These are phyloP conservation scores for Folsomia manolachei DNA, from an alignment of 2,888 invertebrate genomes.

Conservation along the genomic window DNA sequence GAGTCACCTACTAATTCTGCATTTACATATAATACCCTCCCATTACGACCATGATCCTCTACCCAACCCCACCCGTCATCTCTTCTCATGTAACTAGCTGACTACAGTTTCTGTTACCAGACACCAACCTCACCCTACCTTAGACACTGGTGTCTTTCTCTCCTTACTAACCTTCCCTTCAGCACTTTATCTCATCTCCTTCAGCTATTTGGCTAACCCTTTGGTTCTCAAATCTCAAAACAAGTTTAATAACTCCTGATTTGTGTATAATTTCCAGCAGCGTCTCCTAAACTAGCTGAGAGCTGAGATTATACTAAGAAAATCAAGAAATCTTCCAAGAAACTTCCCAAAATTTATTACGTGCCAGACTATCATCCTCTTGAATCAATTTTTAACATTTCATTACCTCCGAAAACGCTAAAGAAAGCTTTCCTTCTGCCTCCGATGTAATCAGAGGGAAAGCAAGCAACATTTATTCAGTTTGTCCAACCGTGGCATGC, in stretches of 20 bases:
- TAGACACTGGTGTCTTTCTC: neutral
- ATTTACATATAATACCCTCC: conserved; percentile 12
- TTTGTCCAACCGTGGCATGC: neutral
- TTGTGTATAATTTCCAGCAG: neutral
- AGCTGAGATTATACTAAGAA: neutral
- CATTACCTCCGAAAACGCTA: conserved; percentile 15
- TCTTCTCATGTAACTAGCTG: conserved; percentile 6
- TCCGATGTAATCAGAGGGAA: neutral
- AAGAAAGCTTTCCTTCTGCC: neutral
- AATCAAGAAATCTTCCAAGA: neutral
- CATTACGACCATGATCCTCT: conserved; percentile 20
- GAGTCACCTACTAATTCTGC: conserved; percentile 8
- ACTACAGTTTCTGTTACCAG: neutral
- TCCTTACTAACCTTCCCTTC: neutral
- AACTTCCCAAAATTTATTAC: neutral
- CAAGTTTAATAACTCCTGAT: neutral
- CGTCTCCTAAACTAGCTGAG: neutral
- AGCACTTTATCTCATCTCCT: neutral
- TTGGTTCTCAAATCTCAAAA: neutral
- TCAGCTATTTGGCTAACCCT: too few species aligned
- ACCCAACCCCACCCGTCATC: conserved; percentile 25
- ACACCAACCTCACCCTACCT: neutral
- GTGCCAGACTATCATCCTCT: neutral
- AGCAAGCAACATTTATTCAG: neutral
- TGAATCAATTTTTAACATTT: conserved; percentile 18